Evolutionary conservation across 2,888 invertebrate species (phyloP).

Genomic region (Drosophila robusta): DNA sequence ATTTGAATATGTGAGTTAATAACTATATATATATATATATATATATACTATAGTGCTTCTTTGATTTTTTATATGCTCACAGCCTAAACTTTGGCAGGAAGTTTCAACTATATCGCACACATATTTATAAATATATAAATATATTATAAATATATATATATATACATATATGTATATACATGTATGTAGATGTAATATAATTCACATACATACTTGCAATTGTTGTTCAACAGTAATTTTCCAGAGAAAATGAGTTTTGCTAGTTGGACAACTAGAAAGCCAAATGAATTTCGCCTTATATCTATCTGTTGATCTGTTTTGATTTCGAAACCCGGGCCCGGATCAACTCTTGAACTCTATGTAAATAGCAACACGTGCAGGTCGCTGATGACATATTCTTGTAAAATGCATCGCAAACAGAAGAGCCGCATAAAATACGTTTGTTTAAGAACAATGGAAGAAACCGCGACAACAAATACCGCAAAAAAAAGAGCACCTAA

Average conservation of each 20-base stretch:
- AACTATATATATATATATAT: background rate
- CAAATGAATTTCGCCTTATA: background rate
- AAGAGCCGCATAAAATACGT: slow-evolving; percentile 42
- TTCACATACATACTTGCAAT: slow-evolving; percentile 13
- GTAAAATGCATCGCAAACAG: slow-evolving; percentile 66
- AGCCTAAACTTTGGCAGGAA: no score
- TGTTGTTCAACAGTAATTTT: slow-evolving; percentile 39
- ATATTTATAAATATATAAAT: slow-evolving; percentile 5
- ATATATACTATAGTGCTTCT: no score
- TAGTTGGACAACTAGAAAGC: background rate
- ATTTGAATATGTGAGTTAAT: background rate
- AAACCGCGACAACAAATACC: slow-evolving; percentile 74
- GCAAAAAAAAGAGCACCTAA: slow-evolving; percentile 56
- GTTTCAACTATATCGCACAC: no score
- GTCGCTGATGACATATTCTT: slow-evolving; percentile 53
- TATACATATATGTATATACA: background rate
- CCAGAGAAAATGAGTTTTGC: slow-evolving; percentile 12
- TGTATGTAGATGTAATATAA: background rate
- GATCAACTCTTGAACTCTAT: slow-evolving; percentile 22
- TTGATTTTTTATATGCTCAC: no score
- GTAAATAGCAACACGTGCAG: slow-evolving; percentile 51
- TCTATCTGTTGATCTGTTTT: slow-evolving; percentile 1
- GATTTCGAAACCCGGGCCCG: background rate
- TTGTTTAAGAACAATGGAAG: slow-evolving; percentile 61
- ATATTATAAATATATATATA: background rate